A percentile compares a stretch with the other conserved stretches of the same genome.
These are phyloP conservation scores for Myoxocephalus aenaeus DNA, from an alignment of 2,797 vertebrate species.

Conservation along the genomic window DNA sequence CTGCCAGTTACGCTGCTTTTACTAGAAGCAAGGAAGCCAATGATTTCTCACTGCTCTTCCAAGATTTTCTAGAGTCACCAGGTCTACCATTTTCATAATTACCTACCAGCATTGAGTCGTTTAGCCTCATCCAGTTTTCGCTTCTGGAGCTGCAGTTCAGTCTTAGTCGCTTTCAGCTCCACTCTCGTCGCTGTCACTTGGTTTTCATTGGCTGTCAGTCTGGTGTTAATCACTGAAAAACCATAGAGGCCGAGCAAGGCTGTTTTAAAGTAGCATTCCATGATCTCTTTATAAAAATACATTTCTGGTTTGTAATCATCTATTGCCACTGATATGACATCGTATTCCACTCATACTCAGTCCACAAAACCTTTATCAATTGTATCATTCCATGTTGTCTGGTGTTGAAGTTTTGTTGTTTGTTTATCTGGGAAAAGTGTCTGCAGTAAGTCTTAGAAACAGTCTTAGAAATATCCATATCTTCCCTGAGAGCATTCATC, in stretches of 20 bases:
- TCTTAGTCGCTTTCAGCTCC: constrained; percentile 34
- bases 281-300: constrained; percentile 7
- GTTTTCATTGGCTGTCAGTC: constrained; percentile 34
- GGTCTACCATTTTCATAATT: constrained; percentile 42
- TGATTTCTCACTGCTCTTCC: constrained; percentile 16
- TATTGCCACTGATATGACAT: constrained; percentile 3
- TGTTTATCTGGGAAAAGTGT: not conserved
- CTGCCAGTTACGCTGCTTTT: constrained; percentile 26
- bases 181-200: too few species aligned
- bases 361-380: not conserved
- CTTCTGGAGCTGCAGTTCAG: constrained; percentile 20
- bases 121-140: constrained; percentile 15
- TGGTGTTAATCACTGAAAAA: constrained; percentile 40
- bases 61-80: constrained; percentile 18
- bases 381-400: not conserved
- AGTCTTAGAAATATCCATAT: constrained; percentile 28
- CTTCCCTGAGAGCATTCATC: constrained; percentile 27
- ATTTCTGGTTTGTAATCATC: not conserved
- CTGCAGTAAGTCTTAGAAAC: not conserved
- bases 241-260: constrained; percentile 3
- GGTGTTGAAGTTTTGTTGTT: not conserved
- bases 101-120: constrained; percentile 29
- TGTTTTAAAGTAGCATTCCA: not conserved
- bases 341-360: not conserved
- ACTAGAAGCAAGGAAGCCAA: not conserved